A percentile compares a stretch with the other conserved stretches of the same genome.
Conservation (phyloP, 2,797 vertebrate genomes). For the Enteromius mattozi region DNA sequence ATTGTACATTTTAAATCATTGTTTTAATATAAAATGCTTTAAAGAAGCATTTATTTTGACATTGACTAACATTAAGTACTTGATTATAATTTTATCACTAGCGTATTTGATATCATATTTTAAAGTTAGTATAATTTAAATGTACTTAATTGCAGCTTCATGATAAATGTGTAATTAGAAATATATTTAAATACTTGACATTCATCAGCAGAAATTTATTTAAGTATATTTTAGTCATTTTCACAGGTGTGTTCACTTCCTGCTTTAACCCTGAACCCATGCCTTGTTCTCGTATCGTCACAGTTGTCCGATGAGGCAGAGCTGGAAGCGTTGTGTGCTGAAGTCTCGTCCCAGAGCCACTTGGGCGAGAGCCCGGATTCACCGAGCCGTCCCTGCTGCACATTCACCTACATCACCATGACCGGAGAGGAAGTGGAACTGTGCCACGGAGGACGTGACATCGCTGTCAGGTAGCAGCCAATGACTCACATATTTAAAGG, state of each 20-base stretch:
- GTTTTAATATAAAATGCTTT: not conserved
- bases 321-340: conserved; percentile 90
- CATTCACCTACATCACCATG: conserved; percentile 94
- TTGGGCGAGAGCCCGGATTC: conserved; percentile 92
- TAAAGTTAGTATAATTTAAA: not conserved
- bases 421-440: conserved; percentile 95
- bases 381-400: conserved; percentile 91
- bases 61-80: not conserved
- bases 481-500: not conserved
- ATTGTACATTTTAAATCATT: not conserved
- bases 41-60: not conserved
- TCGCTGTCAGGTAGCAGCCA: conserved; percentile 83
- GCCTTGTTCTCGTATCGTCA: not conserved
- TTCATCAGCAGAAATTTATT: not conserved
- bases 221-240: not conserved
- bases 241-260: not conserved
- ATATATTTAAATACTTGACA: not conserved
- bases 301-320: conserved; percentile 91
- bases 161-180: not conserved
- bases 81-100: not conserved
- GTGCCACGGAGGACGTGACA: conserved; percentile 87
- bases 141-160: no score
- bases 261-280: not conserved
- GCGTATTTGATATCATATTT: not conserved
- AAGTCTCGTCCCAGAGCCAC: conserved; percentile 92